Conservation (phyloP, 2,888 invertebrate genomes). For the Lissocephala sabroskyi region DNA sequence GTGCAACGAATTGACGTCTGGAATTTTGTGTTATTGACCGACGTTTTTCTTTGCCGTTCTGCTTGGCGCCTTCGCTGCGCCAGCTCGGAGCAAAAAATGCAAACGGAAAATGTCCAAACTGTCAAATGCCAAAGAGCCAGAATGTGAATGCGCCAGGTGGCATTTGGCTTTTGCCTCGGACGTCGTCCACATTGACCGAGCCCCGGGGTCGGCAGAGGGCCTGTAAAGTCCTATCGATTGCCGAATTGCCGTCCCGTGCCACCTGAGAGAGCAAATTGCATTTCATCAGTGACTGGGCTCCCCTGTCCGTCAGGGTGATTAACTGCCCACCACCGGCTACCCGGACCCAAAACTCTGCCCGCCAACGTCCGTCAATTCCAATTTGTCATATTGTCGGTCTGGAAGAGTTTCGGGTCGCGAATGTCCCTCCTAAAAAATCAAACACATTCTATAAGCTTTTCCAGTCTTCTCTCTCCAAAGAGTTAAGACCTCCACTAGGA, state of each 20-base stretch:
- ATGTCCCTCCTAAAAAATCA: too few species aligned
- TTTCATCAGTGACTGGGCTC: neutral
- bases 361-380: too few species aligned
- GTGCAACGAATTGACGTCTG: constrained; percentile 45
- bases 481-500: too few species aligned
- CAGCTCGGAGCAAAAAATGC: neutral
- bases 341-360: neutral
- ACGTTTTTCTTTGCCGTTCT: constrained; percentile 29
- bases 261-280: neutral
- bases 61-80: neutral
- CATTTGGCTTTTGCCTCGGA: constrained; percentile 15
- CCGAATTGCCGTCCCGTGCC: neutral
- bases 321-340: neutral
- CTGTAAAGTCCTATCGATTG: too few species aligned
- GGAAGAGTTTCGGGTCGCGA: too few species aligned
- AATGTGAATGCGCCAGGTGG: constrained; percentile 37
- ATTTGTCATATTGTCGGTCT: too few species aligned
- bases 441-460: too few species aligned
- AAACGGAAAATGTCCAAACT: constrained; percentile 52
- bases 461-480: too few species aligned
- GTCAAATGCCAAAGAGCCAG: constrained; percentile 60
- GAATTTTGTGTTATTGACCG: constrained; percentile 47
- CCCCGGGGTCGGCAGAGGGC: too few species aligned
- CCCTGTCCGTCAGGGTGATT: neutral
- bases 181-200: too few species aligned